Base-by-base conservation (phyloP, 2,888 invertebrate species). In the Orthonychiurus folsomi region DNA sequence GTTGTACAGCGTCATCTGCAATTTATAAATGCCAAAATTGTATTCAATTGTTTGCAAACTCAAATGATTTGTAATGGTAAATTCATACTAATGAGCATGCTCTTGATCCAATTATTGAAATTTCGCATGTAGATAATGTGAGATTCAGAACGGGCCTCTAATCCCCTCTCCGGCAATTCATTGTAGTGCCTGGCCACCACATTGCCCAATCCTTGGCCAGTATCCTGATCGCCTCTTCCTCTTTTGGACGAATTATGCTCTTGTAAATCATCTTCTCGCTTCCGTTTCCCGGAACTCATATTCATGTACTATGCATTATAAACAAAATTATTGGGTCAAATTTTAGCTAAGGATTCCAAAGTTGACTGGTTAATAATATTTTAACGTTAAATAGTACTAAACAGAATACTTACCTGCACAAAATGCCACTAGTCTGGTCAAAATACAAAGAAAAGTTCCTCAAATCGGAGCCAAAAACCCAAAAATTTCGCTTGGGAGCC, bases 51-150 rank as follows among this genome's bases (percentile, higher is more conserved):
- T n/a, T n/a, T n/a, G n/a, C n/a, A n/a, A 57, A 5, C 47, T 9
- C 23, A 21, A n/a, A 53, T n/a, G 21, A 20, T 21, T 9, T 20
- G 21, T 20, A 53, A n/a, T 18, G 9, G 21, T n/a, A 20, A 18
- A 53, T 12, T 20, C 79, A 88, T 85, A 82, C 89, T 86, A 73
- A 99, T 96, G 0, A 95, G 81, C 81, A 93, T 89, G 77, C 92
- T 91, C 80, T 99, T 99, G 18, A 95, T 86, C 97, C 97, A 99
- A 78, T 99, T 99, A 78, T 99, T 99, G 76, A 97, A 95, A 79
- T 96, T 99, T 70, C 99, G 83, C 80, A 99, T 83, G 76, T 89
- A 87, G 74, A 91, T 88, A 73, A 99, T 99, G 26, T 92, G 85
- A 26, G 95, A 95, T 74, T 90, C 86, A 69, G 85, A 85, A 56